Base-by-base conservation (phyloP, 2,888 invertebrate species). In the Argyresthia goedartella region DNA sequence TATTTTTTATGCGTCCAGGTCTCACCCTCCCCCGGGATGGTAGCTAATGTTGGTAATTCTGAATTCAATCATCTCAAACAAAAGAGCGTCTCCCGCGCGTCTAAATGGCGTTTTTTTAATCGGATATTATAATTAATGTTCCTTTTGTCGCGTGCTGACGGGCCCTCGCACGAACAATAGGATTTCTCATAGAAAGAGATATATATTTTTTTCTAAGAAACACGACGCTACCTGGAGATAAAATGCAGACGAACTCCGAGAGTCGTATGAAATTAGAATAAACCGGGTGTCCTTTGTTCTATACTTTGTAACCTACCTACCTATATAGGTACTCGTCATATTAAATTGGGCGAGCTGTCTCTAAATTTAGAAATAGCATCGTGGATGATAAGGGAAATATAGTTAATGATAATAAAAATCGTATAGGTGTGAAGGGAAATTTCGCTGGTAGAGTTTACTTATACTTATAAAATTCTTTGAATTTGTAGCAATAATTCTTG, bases 61-160 rank as follows among this genome's bases (percentile, higher is more conserved):
- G 69, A 82, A 86, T 84, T 81, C 82, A 84, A 85, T 85, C 81
- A 81, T 80, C 73, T 81, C 82, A 81, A 84, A 86, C 85, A 85
- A 86, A 25, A 84, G 76, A 71, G 71, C 71, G 68, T 70, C 76
- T 76, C 80, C 73, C 73, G 81, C 79, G 75, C 74, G 71, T 72
- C 82, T 85, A 82, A 85, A 85, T 85, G 81, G 77, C 77, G 75
- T 76, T 86, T 87, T 60, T 87, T 85, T 86, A 87, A 87, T 87
- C 87, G 86, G 87, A 87, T 87, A 87, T 86, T 87, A 87, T 87
- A 87, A 87, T 87, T 87, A 87, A 87, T 87, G 87, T 86, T 77
- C 77, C 82, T 85, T 87, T 86, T 85, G 86, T 81, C 84, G 79
- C 86, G 85, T 82, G 84, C 81, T 85, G 85, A 81, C 85, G 76